Conservation (phyloP, 2,797 vertebrate species). For the Eospalax fontanierii region DNA sequence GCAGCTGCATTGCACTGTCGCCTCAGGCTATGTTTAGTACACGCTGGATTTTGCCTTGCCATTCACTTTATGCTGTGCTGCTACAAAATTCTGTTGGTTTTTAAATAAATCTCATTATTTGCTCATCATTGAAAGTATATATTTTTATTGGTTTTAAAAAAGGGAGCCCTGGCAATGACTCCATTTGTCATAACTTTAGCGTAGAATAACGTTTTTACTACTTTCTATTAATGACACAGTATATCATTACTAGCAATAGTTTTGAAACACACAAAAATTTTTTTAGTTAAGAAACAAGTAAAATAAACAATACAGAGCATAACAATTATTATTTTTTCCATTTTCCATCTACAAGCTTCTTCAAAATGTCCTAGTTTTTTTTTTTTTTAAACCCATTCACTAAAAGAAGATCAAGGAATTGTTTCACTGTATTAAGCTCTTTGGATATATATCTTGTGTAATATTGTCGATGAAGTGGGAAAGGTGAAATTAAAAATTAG, state of each 20-base stretch:
- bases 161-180: neutral
- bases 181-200: neutral
- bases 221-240: neutral
- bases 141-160: constrained; percentile 30
- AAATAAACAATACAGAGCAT: neutral
- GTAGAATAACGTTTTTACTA: neutral
- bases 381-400: neutral
- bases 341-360: neutral
- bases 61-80: neutral
- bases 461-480: neutral
- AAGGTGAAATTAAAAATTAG: constrained; percentile 19
- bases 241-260: neutral
- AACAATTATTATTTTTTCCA: neutral
- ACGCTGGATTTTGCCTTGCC: neutral
- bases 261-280: neutral
- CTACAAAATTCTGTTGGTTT: neutral
- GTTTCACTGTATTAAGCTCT: neutral
- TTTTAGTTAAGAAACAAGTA: neutral
- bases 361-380: neutral
- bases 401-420: neutral
- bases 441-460: neutral
- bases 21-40: neutral
- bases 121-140: neutral
- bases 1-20: neutral
- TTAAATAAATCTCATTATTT: neutral